Conservation (phyloP, 1,140 invertebrate genomes). For the Drosophila simulans region DNA sequence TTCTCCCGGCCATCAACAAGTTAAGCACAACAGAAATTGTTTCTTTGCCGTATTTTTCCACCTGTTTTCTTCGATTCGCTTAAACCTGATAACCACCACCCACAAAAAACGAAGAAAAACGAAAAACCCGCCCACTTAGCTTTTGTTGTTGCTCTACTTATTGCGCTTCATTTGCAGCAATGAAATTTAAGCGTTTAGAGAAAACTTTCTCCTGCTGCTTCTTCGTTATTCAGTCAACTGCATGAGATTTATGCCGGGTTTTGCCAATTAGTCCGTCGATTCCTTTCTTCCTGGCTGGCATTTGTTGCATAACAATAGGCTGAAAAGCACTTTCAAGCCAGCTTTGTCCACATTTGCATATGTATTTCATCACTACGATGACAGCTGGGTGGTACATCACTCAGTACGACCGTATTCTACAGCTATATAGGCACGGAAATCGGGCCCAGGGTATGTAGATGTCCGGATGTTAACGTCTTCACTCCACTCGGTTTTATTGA, state of each 20-base stretch:
- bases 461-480: slow-evolving; percentile 9
- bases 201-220: slow-evolving; percentile 18
- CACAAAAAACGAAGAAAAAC: neutral
- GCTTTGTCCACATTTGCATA: too few relatives aligned
- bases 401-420: too few relatives aligned
- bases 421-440: too few relatives aligned
- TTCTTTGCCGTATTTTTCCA: slow-evolving; percentile 33
- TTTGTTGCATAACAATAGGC: slow-evolving; percentile 2
- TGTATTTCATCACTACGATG: too few relatives aligned
- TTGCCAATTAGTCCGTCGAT: slow-evolving; percentile 38
- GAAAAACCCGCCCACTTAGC: neutral
- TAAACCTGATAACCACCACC: neutral
- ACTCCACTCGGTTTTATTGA: slow-evolving; percentile 33
- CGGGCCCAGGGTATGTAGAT: neutral
- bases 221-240: slow-evolving; percentile 26
- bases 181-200: slow-evolving; percentile 58
- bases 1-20: slow-evolving; percentile 50
- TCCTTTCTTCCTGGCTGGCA: neutral
- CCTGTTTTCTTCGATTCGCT: slow-evolving; percentile 29
- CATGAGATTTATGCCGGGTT: slow-evolving; percentile 37
- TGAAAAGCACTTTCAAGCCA: neutral
- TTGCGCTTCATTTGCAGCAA: slow-evolving; percentile 65
- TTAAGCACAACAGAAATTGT: slow-evolving; percentile 30
- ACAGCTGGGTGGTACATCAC: too few relatives aligned
- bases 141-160: slow-evolving; percentile 32